Conservation (phyloP, 2,797 vertebrate genomes). For the Ficedula albicollis region DNA sequence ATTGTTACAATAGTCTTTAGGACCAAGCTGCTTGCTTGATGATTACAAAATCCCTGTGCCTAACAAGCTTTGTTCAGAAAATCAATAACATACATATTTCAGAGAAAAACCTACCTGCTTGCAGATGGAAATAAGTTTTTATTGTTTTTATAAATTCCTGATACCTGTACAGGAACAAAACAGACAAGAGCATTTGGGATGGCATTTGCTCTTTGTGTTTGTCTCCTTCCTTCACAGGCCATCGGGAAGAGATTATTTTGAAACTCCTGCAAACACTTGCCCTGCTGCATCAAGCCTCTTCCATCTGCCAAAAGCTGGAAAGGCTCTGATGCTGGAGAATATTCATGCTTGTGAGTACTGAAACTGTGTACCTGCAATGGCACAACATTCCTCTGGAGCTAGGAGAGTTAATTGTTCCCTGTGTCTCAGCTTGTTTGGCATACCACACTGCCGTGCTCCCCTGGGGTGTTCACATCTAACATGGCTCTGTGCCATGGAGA, state of each 20-base stretch:
- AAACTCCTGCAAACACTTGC: background rate
- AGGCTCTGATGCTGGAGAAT: background rate
- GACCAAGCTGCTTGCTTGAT: background rate
- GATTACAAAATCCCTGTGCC: background rate
- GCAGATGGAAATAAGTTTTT: background rate
- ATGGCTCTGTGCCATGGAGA: background rate
- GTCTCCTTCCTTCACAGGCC: background rate
- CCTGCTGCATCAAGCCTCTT: background rate
- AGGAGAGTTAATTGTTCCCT: background rate
- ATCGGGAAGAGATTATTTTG: background rate
- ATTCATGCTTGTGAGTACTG: background rate
- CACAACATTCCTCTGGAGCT: background rate
- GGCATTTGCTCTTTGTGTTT: background rate
- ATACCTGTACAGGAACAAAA: background rate
- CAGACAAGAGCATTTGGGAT: background rate
- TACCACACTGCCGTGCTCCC: background rate
- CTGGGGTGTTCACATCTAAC: background rate
- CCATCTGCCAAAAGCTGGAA: background rate
- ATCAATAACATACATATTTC: background rate
- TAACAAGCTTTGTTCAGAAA: background rate
- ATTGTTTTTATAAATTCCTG: background rate
- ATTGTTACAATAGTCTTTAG: constrained; percentile 1
- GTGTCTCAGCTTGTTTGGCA: background rate
- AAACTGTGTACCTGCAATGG: background rate
- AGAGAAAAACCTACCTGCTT: background rate